Base-by-base conservation (phyloP, 2,888 invertebrate genomes). In the Gymnoscelis rufifasciata region DNA sequence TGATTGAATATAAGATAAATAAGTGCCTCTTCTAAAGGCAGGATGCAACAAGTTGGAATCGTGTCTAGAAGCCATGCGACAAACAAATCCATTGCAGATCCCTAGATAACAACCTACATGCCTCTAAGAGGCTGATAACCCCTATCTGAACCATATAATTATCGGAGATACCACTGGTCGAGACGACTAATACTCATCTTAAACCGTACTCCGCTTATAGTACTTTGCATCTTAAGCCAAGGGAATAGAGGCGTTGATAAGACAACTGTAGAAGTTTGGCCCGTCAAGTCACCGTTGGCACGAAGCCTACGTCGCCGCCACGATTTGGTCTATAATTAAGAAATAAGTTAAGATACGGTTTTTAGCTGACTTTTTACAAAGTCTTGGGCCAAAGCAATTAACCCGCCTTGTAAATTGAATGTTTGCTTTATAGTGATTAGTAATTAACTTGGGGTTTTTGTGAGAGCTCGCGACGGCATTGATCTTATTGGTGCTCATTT, bases 241-340 rank as follows among this genome's bases (percentile, higher is more conserved):
- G 7, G 49, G 5, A n/a, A 52, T 73, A 81, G 23, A 61, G 68
- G 54, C 46, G 53, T 19, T 19, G 43, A 56, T 56, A 59, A 57
- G 56, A 45, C 43, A 49, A 58, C 36, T 53, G n/a, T 37, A 33
- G 30, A 35, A 50, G 33, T 56, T 51, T 49, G 51, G 64, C 61
- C 59, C 67, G 68, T 74, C 74, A 72, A 72, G 68, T 67, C 69
- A 73, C 66, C 66, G 68, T 74, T 70, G 74, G 75, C 77, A 77
- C 75, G 77, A 76, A 71, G 72, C 78, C 63, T 71, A 75, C 78
- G 79, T 82, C 78, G 74, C 75, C 66, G 74, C 82, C 80, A 81
- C 77, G 84, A 86, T 83, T 86, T 82, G 78, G 82, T 82, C 83
- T 88, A 88, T 87, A 88, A 88, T 88, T 88, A 87, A 88, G 87